Percentiles rank a stretch among this genome's conserved stretches.
Conservation (phyloP, 2,888 invertebrate genomes). For the Cosmopolites sordidus region DNA sequence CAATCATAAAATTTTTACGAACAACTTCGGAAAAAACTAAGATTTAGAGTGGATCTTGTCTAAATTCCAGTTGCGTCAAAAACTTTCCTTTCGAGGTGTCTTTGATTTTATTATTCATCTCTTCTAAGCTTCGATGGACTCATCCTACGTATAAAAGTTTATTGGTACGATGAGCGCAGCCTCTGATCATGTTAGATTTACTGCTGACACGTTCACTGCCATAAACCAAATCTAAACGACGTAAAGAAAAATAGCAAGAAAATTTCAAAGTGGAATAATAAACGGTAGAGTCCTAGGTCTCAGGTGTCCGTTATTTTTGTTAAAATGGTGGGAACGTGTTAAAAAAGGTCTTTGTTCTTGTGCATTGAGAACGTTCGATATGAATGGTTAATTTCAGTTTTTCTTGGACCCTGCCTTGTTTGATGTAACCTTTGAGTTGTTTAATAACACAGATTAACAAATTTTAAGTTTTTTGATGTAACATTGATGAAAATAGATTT, state of each 20-base stretch:
- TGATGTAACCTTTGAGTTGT: no score
- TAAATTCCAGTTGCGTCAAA: no score
- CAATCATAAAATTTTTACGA: no score
- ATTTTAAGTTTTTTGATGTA: no score
- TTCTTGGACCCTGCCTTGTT: no score
- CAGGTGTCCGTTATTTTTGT: slow-evolving; percentile 15
- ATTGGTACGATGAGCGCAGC: slow-evolving; percentile 9
- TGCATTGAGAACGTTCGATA: background rate
- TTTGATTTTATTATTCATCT: slow-evolving; percentile 1
- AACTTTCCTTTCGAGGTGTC: background rate
- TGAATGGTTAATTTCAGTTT: background rate
- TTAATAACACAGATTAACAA: no score
- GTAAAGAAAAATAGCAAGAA: slow-evolving; percentile 8
- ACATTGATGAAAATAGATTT: no score
- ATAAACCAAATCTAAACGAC: slow-evolving; percentile 18
- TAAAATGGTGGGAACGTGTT: slow-evolving; percentile 14
- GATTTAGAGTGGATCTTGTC: no score
- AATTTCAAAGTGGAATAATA: slow-evolving; percentile 12
- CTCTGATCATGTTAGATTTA: slow-evolving; percentile 19
- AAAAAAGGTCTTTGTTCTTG: slow-evolving; percentile 2
- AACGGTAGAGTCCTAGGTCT: slow-evolving; percentile 1
- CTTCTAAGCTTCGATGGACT: slow-evolving; percentile 1
- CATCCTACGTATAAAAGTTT: slow-evolving; percentile 16
- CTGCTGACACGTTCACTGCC: slow-evolving; percentile 21
- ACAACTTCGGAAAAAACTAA: no score